These are phyloP conservation scores for Rhea pennata DNA, from an alignment of 2,113 vertebrate genomes.

Conservation along the genomic window DNA sequence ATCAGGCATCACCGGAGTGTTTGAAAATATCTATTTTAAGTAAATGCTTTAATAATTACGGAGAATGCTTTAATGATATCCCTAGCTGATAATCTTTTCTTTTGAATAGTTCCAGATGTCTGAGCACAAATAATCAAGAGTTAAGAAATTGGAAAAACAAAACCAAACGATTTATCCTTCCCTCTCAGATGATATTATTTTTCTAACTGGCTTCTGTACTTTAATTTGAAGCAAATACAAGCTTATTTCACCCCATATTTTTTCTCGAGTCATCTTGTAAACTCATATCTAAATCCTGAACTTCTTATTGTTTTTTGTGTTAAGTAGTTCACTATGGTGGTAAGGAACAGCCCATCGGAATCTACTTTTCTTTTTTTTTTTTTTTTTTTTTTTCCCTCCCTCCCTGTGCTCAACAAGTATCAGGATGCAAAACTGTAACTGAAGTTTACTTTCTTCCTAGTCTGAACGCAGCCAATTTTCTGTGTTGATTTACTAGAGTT, in stretches of 20 bases:
- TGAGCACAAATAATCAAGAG: conserved; percentile 1
- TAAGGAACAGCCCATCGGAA: conserved; percentile 34
- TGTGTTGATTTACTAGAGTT: not conserved
- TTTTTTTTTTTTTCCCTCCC: not conserved
- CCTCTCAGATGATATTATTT: conserved; percentile 30
- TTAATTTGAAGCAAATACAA: conserved; percentile 59
- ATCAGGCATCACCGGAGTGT: conserved; percentile 29
- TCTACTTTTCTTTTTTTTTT: not conserved
- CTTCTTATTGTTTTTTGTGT: conserved; percentile 56
- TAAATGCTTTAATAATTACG: conserved; percentile 62
- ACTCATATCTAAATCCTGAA: conserved; percentile 37
- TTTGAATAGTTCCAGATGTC: conserved; percentile 76
- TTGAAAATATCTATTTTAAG: conserved; percentile 59
- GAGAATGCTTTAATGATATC: conserved; percentile 66
- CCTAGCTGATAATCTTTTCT: conserved; percentile 60
- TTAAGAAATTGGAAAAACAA: conserved; percentile 20
- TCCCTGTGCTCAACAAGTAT: not conserved
- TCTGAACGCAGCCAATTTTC: not conserved
- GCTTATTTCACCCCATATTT: conserved; percentile 22
- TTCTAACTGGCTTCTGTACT: not conserved
- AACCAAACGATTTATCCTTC: conserved; percentile 41
- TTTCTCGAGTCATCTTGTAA: conserved; percentile 55
- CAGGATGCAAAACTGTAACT: not conserved
- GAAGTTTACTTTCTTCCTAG: conserved; percentile 1
- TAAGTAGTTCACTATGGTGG: conserved; percentile 64